Base-by-base conservation (phyloP, 2,113 vertebrate species). In the Nycticorax nycticorax region DNA sequence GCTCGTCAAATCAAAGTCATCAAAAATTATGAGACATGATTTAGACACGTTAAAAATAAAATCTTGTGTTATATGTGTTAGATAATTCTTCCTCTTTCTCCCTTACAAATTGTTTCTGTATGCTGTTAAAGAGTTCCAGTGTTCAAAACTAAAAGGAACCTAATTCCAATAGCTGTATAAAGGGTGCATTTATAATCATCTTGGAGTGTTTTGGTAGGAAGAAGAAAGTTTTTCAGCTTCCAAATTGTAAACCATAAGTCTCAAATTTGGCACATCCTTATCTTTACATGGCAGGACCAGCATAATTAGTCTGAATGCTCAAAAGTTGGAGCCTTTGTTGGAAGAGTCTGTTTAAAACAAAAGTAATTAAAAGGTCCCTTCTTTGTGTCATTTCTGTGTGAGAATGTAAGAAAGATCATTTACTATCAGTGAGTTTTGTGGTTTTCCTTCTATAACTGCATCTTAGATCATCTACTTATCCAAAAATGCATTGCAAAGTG, bases 191-290 rank as follows among this genome's bases (percentile, higher is more conserved):
- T 82, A 8, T n/a, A 83, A 50, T 41, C 6, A 37, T 33, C 28
- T 75, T 68, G 10, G 37, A 75, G 71, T 35, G 12, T 71, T 76
- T 79, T 27, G 33, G 24, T 52, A 52, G 26, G 39, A 89, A 73
- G 13, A 41, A 53, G 20, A 39, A 85, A 63, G 4, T 16, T 75
- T 83, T 77, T 77, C 37, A 47, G 4, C 3, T 55, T 64, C 41
- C 33, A 39, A 35, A 86, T n/a, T 26, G 32, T 55, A 48, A 62
- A 28, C 26, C 17, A 4, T 64, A 57, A 41, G 19, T 74, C 15
- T 37, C 22, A 59, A 52, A 18, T 68, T 63, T 0, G 0, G 26
- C 20, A 14, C 2, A 2, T 57, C 8, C 19, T 63, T 68, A n/a
- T 78, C n/a, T 41, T 86, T 56, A 14, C 9, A 9, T 1, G 7